Evolutionary conservation across 2,113 vertebrate genomes (phyloP).

Genomic region (Cepphus grylle): DNA sequence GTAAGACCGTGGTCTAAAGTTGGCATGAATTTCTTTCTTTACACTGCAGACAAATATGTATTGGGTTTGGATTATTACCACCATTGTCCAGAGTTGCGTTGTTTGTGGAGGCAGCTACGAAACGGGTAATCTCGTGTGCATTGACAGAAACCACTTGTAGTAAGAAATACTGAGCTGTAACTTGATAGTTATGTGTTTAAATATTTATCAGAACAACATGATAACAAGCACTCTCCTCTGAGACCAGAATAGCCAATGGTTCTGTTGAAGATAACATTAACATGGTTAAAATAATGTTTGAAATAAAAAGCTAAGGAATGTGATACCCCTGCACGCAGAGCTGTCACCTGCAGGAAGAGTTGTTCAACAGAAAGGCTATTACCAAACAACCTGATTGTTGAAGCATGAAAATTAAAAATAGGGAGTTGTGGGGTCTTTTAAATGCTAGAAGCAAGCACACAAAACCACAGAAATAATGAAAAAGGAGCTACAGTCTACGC

Average conservation of each 20-base stretch:
- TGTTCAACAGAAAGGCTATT: background rate
- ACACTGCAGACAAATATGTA: background rate
- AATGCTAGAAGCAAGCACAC: background rate
- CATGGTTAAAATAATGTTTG: background rate
- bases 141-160: background rate
- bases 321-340: background rate
- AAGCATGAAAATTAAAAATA: background rate
- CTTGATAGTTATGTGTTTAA: background rate
- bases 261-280: background rate
- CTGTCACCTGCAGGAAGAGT: background rate
- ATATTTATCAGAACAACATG: background rate
- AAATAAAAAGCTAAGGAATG: background rate
- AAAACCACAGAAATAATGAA: background rate
- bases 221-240: background rate
- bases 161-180: background rate
- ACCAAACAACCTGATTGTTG: background rate
- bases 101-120: background rate
- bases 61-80: background rate
- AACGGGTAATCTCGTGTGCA: accelerated
- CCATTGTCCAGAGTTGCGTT: background rate
- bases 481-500: background rate
- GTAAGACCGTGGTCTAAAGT: background rate
- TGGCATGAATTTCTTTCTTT: background rate
- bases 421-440: background rate
- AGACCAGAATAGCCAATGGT: background rate